These are phyloP conservation scores for Drosophila ogumai DNA, from an alignment of 1,140 invertebrate species.

Conservation along the genomic window DNA sequence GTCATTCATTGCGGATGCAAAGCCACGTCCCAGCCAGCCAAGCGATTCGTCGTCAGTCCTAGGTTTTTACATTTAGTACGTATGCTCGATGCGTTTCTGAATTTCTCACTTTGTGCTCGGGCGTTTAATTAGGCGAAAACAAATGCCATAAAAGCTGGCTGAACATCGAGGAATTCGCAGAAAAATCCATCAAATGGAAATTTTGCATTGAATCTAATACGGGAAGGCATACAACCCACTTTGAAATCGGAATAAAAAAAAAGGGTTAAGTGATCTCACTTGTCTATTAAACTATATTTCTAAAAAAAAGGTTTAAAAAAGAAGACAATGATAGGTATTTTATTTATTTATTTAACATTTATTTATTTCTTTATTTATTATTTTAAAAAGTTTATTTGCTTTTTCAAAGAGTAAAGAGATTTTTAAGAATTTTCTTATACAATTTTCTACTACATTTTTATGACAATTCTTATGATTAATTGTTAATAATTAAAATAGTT, in stretches of 20 bases:
- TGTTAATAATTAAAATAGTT: too few species aligned
- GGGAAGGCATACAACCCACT: neutral
- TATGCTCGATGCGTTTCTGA: constrained; percentile 60
- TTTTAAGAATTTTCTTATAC: too few species aligned
- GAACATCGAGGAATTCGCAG: constrained; percentile 15
- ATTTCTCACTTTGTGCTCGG: constrained; percentile 32
- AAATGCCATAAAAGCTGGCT: constrained; percentile 53
- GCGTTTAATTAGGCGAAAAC: constrained; percentile 71
- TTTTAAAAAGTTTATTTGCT: too few species aligned
- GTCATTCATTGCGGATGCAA: constrained; percentile 50
- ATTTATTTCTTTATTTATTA: too few species aligned
- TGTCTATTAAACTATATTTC: too few species aligned
- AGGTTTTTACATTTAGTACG: constrained; percentile 28
- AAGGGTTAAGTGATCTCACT: neutral
- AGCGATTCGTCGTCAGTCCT: constrained; percentile 11
- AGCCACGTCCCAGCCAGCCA: constrained; percentile 51
- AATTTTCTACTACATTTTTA: too few species aligned
- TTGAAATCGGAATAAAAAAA: neutral
- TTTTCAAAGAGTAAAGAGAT: too few species aligned
- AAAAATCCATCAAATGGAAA: constrained; percentile 25
- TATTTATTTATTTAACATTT: too few species aligned
- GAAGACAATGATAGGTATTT: too few species aligned
- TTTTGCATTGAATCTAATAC: neutral
- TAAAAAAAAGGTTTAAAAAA: too few species aligned
- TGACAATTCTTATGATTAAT: too few species aligned